Base-by-base conservation (phyloP, 2,797 vertebrate genomes). In the Coreius guichenoti region DNA sequence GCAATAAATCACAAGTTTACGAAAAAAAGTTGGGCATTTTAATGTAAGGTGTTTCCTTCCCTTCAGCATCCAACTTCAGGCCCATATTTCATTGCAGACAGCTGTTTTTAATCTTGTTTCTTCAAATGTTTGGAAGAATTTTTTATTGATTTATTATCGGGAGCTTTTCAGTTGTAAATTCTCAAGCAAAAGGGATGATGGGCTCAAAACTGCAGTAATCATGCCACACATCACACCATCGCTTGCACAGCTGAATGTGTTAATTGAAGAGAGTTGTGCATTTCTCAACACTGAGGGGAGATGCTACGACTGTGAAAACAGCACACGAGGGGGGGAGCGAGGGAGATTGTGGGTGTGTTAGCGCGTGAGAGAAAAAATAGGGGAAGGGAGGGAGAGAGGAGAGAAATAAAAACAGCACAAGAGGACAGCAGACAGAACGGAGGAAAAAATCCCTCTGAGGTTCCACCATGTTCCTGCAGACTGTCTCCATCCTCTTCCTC, bases 401-500 rank as follows among this genome's bases (percentile, higher is more conserved):
- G 93, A 95, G 92, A 94, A 89, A 93, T 94, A 93, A 93, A 94
- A 94, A 93, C 94, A 92, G 93, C 93, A 93, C 92, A 94, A 91
- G 92, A 91, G 93, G 84, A 86, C 84, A 84, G 87, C 84, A 94
- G 93, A 93, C 94, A 93, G 93, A 93, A 93, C 92, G 92, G 94
- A 90, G 92, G 93, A 95, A 94, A 84, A 81, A 88, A 70, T 90
- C 84, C 80, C 90, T 93, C 91, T 92, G 93, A 93, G 92, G 90
- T 89, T 93, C 90, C 92, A 87, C 92, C 95, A 96, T 96, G 95
- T 93, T 94, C 92, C 92, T 94, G 92, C 95, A 95, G 93, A 94
- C 93, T 87, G 90, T 95, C 91, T 94, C 94, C 90, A 92, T 95
- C 92, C 89, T 95, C 86, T 92, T 92, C 82, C 92, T 95, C 87